These are phyloP conservation scores for Drosophila paracracens DNA, from an alignment of 2,888 invertebrate genomes.

Conservation along the genomic window DNA sequence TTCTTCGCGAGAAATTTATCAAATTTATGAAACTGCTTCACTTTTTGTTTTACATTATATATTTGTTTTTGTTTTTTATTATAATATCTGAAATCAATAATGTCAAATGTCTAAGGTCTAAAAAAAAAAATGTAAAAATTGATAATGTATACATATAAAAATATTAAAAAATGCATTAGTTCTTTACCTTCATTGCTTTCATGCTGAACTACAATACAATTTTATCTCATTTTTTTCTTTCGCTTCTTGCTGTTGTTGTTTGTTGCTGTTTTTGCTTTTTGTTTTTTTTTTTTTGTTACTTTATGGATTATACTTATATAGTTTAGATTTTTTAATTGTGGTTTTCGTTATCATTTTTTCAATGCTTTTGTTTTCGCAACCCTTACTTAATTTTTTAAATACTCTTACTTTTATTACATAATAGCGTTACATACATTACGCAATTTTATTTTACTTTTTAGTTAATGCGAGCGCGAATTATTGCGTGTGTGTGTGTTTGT, in stretches of 20 bases:
- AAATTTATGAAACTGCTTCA: not conserved
- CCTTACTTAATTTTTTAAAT: constrained; percentile 69
- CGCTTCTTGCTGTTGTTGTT: constrained; percentile 49
- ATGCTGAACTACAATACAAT: constrained; percentile 80
- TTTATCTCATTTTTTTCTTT: constrained; percentile 53
- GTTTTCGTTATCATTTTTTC: constrained; percentile 18
- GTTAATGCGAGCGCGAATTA: constrained; percentile 31
- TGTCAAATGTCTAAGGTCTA: constrained; percentile 83
- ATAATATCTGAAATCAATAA: constrained; percentile 84
- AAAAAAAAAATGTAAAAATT: constrained; percentile 83
- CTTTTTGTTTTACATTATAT: constrained; percentile 26
- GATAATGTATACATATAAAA: constrained; percentile 84
- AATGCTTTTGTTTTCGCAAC: constrained; percentile 41
- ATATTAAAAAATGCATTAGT: constrained; percentile 84
- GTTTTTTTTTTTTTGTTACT: constrained; percentile 38
- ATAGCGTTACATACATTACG: constrained; percentile 57
- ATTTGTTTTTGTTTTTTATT: constrained; percentile 67
- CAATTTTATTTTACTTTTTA: constrained; percentile 32
- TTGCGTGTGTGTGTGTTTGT: constrained; percentile 31
- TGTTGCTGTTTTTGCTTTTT: constrained; percentile 35
- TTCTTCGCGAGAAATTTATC: not conserved
- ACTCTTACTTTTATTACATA: constrained; percentile 69
- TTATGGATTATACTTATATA: constrained; percentile 66
- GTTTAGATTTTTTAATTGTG: constrained; percentile 11
- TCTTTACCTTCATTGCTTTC: constrained; percentile 46